Percentiles rank a stretch among this genome's conserved stretches.
phyloP scores from a whole-genome alignment of 2,888 invertebrate species.

The Mesorhabditis spiculigera region DNA sequence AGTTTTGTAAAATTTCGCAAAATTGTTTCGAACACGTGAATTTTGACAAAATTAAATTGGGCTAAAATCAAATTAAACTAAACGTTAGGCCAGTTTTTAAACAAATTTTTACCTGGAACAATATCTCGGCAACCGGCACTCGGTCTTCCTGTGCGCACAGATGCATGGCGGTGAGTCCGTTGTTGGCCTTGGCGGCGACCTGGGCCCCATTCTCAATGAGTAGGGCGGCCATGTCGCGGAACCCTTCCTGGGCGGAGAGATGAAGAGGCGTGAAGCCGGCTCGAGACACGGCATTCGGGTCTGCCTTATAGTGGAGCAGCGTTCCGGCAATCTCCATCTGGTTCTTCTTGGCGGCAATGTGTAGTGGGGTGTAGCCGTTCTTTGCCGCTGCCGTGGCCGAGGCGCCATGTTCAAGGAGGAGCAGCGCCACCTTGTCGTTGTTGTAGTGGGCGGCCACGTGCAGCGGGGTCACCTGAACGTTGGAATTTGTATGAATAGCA shows the following conservation, averaged over 20 bases:
- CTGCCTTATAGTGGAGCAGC: slow-evolving; percentile 82
- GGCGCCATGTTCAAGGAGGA: slow-evolving; percentile 88
- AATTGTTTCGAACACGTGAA: too few relatives aligned
- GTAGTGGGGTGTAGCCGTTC: slow-evolving; percentile 97
- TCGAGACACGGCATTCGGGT: slow-evolving; percentile 91
- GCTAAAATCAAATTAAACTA: too few relatives aligned
- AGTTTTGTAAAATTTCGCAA: too few relatives aligned
- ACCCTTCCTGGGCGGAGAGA: slow-evolving; percentile 81
- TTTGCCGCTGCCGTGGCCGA: slow-evolving; percentile 93
- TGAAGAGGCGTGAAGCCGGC: slow-evolving; percentile 94
- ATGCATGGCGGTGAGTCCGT: slow-evolving; percentile 93
- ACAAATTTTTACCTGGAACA: slow-evolving; percentile 12
- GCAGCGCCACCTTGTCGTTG: slow-evolving; percentile 77
- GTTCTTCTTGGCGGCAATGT: slow-evolving; percentile 97
- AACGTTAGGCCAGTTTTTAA: too few relatives aligned
- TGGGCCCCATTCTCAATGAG: slow-evolving; percentile 88
- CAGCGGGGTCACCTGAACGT: slow-evolving; percentile 80
- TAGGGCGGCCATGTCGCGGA: slow-evolving; percentile 90
- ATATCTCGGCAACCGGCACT: slow-evolving; percentile 78
- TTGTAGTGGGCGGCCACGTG: slow-evolving; percentile 98
- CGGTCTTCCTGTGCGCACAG: slow-evolving; percentile 95
- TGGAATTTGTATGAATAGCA: not conserved
- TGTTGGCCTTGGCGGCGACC: slow-evolving; percentile 66
- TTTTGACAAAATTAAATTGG: too few relatives aligned
- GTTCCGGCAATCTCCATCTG: slow-evolving; percentile 98